A percentile compares a stretch with the other conserved stretches of the same genome.
phyloP scores from a whole-genome alignment of 2,888 invertebrate species.

The Meta bourneti region DNA sequence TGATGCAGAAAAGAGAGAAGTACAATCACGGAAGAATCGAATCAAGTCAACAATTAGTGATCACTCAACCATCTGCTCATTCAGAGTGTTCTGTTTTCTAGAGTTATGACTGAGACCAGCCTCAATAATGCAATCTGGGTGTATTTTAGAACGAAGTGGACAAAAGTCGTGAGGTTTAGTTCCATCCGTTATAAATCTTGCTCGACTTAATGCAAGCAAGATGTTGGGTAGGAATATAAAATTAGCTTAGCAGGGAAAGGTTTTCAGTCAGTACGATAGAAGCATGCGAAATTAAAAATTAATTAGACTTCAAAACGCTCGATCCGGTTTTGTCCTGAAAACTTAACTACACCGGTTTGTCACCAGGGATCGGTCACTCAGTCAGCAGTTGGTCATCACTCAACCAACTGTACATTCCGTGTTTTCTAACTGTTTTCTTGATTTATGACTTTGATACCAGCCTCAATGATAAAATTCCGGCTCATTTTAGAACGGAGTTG shows the following conservation, averaged over 20 bases:
- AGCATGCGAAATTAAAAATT: constrained; percentile 44
- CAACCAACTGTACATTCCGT: too few species aligned
- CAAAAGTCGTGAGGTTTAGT: constrained; percentile 14
- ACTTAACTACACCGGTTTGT: neutral
- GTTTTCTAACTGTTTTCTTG: too few species aligned
- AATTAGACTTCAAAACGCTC: constrained; percentile 37
- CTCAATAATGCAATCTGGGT: constrained; percentile 52
- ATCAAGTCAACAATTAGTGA: too few species aligned
- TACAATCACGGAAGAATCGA: too few species aligned
- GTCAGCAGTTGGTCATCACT: neutral
- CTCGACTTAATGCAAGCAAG: constrained; percentile 20
- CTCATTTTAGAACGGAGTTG: too few species aligned
- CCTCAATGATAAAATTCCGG: too few species aligned
- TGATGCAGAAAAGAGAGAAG: too few species aligned
- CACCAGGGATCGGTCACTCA: neutral
- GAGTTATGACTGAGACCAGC: constrained; percentile 35
- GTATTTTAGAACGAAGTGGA: neutral
- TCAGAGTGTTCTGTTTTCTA: too few species aligned
- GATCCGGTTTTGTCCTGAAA: constrained; percentile 13
- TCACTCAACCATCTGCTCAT: too few species aligned
- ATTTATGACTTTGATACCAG: too few species aligned
- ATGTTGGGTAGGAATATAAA: constrained; percentile 29
- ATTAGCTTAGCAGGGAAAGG: constrained; percentile 3
- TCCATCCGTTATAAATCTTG: constrained; percentile 55
- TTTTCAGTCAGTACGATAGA: constrained; percentile 4